These are phyloP conservation scores for Lophius piscatorius DNA, from an alignment of 2,113 vertebrate genomes.

Conservation along the genomic window DNA sequence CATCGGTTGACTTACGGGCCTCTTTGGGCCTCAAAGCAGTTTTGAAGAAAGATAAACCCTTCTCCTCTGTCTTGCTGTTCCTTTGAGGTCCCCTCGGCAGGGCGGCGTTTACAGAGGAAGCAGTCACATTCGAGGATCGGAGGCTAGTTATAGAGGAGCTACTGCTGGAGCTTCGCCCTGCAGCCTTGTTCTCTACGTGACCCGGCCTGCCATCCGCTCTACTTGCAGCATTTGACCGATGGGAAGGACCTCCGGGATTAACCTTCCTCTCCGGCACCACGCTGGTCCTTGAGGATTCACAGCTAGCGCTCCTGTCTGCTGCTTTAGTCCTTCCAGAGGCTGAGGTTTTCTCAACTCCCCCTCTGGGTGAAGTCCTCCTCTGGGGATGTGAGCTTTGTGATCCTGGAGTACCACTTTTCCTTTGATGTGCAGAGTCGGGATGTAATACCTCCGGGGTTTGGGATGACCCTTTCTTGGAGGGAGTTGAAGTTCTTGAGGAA, in stretches of 20 bases:
- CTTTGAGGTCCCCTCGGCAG: constrained; percentile 74
- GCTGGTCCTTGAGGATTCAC: constrained; percentile 85
- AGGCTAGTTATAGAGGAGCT: constrained; percentile 93
- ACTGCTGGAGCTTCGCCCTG: constrained; percentile 83
- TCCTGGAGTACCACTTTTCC: constrained; percentile 80
- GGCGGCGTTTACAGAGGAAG: constrained; percentile 36
- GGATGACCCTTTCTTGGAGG: constrained; percentile 82
- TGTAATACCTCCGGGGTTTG: constrained; percentile 75
- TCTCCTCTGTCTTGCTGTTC: constrained; percentile 94
- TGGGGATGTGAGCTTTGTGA: constrained; percentile 69
- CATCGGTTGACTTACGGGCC: constrained; percentile 85
- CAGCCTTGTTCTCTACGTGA: constrained; percentile 51
- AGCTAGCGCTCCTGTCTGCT: constrained; percentile 85
- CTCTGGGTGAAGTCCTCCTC: constrained; percentile 75
- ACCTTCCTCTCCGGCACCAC: constrained; percentile 68
- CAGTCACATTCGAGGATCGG: constrained; percentile 81
- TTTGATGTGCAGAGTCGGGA: constrained; percentile 66
- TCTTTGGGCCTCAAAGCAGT: constrained; percentile 94
- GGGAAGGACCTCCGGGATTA: constrained; percentile 55
- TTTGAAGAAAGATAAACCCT: constrained; percentile 95
- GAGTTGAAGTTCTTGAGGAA: constrained; percentile 77
- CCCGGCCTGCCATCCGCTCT: constrained; percentile 45
- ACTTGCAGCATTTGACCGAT: constrained; percentile 59
- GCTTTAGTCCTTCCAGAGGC: constrained; percentile 68
- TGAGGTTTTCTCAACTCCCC: constrained; percentile 73